Conservation (phyloP, 1,140 invertebrate species). For the Goniozus legneri region DNA sequence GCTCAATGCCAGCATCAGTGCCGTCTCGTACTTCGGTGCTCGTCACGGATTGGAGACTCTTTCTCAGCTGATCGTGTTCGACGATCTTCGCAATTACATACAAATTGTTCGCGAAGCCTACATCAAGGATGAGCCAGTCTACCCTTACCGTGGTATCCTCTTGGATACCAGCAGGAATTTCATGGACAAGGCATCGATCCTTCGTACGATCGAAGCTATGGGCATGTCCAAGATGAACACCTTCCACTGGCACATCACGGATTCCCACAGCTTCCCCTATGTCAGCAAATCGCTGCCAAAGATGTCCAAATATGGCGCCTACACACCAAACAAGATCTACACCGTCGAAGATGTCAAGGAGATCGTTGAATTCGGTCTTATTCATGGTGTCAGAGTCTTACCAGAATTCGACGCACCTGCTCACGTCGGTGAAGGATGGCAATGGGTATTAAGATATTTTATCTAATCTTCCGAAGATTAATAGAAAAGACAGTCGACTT, state of each 20-base stretch:
- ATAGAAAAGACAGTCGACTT: too few relatives aligned
- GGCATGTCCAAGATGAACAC: slow-evolving; percentile 77
- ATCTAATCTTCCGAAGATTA: too few relatives aligned
- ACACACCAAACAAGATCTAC: slow-evolving; percentile 64
- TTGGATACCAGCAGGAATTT: slow-evolving; percentile 78
- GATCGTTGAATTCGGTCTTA: slow-evolving; percentile 68
- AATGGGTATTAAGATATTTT: too few relatives aligned
- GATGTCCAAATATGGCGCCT: slow-evolving; percentile 70
- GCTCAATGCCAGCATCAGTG: slow-evolving; percentile 60
- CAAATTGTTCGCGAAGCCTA: slow-evolving; percentile 60
- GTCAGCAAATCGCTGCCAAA: slow-evolving; percentile 66
- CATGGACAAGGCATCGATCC: slow-evolving; percentile 64
- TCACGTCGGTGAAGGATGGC: slow-evolving; percentile 86
- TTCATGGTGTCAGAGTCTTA: slow-evolving; percentile 72
- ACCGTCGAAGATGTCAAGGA: slow-evolving; percentile 53
- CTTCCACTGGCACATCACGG: slow-evolving; percentile 89
- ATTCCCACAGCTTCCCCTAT: slow-evolving; percentile 82
- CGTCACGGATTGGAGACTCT: slow-evolving; percentile 77
- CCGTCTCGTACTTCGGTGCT: slow-evolving; percentile 68
- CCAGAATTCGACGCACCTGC: slow-evolving; percentile 86
- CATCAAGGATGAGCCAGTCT: slow-evolving; percentile 68
- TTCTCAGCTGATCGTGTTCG: slow-evolving; percentile 69
- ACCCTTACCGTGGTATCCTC: slow-evolving; percentile 72
- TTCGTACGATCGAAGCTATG: slow-evolving; percentile 77
- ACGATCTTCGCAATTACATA: slow-evolving; percentile 61